These are phyloP conservation scores for Polymixis flavicincta DNA, from an alignment of 2,888 invertebrate genomes.

Conservation along the genomic window DNA sequence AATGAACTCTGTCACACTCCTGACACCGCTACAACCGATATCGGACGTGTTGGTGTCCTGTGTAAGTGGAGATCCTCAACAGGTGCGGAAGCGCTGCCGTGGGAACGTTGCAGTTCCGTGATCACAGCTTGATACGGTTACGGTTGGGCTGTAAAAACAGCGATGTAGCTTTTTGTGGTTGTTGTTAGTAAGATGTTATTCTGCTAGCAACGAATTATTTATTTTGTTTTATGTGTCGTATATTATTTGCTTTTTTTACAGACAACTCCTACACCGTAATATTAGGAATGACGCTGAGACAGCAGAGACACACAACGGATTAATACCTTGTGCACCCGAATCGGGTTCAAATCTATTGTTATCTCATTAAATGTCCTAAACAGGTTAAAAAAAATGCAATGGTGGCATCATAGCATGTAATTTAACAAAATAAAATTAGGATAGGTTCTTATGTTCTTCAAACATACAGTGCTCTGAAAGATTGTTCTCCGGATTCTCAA, in stretches of 20 bases:
- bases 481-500: not conserved
- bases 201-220: too few relatives aligned
- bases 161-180: not conserved
- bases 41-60: conserved; percentile 62
- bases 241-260: too few relatives aligned
- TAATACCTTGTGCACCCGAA: too few relatives aligned
- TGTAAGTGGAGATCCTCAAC: conserved; percentile 70
- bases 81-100: conserved; percentile 75
- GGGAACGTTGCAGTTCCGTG: conserved; percentile 70
- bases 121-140: conserved; percentile 66
- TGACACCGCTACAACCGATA: conserved; percentile 15
- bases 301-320: not conserved
- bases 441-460: not conserved
- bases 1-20: not conserved
- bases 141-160: conserved; percentile 12
- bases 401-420: too few relatives aligned
- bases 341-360: too few relatives aligned
- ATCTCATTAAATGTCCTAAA: too few relatives aligned
- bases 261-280: too few relatives aligned
- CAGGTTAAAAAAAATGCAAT: too few relatives aligned
- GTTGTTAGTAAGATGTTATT: too few relatives aligned
- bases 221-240: too few relatives aligned
- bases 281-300: not conserved
- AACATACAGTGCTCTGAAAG: not conserved
- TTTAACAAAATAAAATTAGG: too few relatives aligned